These are phyloP conservation scores for Neosalanx taihuensis DNA, from an alignment of 2,797 vertebrate species.

Conservation along the genomic window DNA sequence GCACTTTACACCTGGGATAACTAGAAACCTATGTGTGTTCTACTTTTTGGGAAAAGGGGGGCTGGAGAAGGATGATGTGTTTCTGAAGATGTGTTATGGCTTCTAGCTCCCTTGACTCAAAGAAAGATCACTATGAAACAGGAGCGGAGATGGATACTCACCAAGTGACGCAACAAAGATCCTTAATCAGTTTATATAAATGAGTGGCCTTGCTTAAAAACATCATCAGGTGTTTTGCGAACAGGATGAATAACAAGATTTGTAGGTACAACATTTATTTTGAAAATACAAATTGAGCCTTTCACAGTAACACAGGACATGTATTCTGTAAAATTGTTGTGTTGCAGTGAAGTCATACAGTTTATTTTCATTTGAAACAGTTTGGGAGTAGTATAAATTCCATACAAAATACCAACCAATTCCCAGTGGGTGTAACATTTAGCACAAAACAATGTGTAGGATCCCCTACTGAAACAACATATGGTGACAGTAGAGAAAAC, in stretches of 20 bases:
- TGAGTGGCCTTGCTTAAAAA: conserved; percentile 54
- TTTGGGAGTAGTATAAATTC: too few relatives aligned
- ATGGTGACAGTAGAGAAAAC: not conserved
- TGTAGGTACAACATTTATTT: conserved; percentile 6
- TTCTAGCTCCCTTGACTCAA: not conserved
- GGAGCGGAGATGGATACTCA: conserved; percentile 9
- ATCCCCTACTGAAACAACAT: not conserved
- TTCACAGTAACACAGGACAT: not conserved
- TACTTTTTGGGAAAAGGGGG: not conserved
- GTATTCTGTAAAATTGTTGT: not conserved
- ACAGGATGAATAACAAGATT: conserved; percentile 15
- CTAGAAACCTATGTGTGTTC: not conserved
- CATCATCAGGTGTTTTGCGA: conserved; percentile 41
- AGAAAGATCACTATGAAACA: not conserved
- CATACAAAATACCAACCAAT: too few relatives aligned
- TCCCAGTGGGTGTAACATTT: too few relatives aligned
- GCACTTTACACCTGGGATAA: not conserved
- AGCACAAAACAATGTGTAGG: not conserved
- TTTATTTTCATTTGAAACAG: not conserved
- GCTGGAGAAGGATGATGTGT: not conserved
- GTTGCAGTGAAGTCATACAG: not conserved
- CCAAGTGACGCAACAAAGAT: conserved; percentile 4
- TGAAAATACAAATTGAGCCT: not conserved
- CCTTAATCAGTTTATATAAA: conserved; percentile 26
- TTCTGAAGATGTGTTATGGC: not conserved